These are phyloP conservation scores for Embidobia sp. DNA, from an alignment of 2,888 invertebrate species.

Conservation along the genomic window DNA sequence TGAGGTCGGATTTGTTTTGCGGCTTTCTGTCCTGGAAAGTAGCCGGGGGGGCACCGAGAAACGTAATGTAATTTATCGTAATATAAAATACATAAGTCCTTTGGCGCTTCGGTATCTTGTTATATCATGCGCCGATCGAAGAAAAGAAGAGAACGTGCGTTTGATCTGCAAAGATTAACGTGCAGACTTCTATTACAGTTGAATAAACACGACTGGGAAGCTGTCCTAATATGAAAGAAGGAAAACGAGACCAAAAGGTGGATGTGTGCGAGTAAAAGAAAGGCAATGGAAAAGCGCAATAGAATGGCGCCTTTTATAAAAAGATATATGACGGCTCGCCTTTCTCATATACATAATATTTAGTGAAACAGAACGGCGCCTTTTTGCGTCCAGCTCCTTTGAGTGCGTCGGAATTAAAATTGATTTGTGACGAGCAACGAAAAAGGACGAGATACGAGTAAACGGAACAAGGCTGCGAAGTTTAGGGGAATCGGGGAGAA, in stretches of 20 bases:
- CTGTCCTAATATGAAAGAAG: conserved; percentile 54
- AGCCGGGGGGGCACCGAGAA: neutral
- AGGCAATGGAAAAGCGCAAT: conserved; percentile 37
- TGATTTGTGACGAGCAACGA: too few relatives aligned
- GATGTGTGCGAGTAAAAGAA: conserved; percentile 46
- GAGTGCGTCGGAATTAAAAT: too few relatives aligned
- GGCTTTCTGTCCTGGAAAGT: too few relatives aligned
- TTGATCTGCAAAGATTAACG: conserved; percentile 71
- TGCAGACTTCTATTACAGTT: conserved; percentile 65
- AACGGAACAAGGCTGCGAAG: too few relatives aligned
- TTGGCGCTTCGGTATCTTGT: conserved; percentile 30
- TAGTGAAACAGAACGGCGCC: conserved; percentile 36
- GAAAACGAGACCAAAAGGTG: conserved; percentile 48
- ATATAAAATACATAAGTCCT: conserved; percentile 30
- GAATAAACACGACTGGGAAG: conserved; percentile 52
- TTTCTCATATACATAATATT: conserved; percentile 51
- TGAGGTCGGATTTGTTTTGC: too few relatives aligned
- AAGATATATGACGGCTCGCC: conserved; percentile 43
- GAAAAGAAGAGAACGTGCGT: conserved; percentile 56
- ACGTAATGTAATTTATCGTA: conserved; percentile 7
- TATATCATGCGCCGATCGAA: conserved; percentile 46
- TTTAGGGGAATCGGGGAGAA: too few relatives aligned
- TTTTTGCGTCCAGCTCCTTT: conserved; percentile 7
- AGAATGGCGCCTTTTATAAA: conserved; percentile 52
- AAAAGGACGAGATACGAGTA: too few relatives aligned